Evolutionary conservation across 1,140 invertebrate species (phyloP), one percentile per base, ranked within the genome.

Genomic region (Heliconius nattereri): DNA sequence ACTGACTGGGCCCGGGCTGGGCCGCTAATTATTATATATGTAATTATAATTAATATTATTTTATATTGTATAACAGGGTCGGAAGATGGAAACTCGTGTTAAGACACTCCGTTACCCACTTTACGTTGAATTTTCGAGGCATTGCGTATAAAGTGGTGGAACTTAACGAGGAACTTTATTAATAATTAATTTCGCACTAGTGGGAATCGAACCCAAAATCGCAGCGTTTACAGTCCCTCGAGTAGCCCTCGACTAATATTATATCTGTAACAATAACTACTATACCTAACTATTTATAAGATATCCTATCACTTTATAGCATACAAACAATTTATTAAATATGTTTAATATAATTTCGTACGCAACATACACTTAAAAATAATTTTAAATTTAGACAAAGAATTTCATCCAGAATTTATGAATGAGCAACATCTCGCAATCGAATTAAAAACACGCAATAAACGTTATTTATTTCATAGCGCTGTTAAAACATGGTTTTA

Each of bases 1-100:
- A 76, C 82, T 81, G 88, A 85, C 85, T 84, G 84, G 32, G 32
- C 32, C 32, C 32, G 32, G 32, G 80, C 81, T 82, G 76, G 82
- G 78, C 76, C 76, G 75, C 11, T 29, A 16, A 66, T 66, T 66
- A 29, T 57, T 57, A 23, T 57, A 57, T 45, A 11, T 13, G 40
- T 13, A 13, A 45, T 13, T 45, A 16, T 45, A 45, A 16, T 35
- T 35, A 35, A 35, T 35, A 35, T 7, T 35, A 35, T 35, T 35
- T n/a, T n/a, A n/a, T n/a, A n/a, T n/a, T n/a, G 3, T 13, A 45
- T 5, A 45, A 0, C 40, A 45, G 40, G 13, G 9, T 40, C 2
- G 2, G 40, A 0, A 40, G 11, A 13, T 11, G 13, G 40, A 45
- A 45, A 1, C 40, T 45, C 16, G 3, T 45, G 40, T 45, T 45